Evolutionary conservation across 2,797 vertebrate species (phyloP).

Genomic region (Cottoperca gobio): DNA sequence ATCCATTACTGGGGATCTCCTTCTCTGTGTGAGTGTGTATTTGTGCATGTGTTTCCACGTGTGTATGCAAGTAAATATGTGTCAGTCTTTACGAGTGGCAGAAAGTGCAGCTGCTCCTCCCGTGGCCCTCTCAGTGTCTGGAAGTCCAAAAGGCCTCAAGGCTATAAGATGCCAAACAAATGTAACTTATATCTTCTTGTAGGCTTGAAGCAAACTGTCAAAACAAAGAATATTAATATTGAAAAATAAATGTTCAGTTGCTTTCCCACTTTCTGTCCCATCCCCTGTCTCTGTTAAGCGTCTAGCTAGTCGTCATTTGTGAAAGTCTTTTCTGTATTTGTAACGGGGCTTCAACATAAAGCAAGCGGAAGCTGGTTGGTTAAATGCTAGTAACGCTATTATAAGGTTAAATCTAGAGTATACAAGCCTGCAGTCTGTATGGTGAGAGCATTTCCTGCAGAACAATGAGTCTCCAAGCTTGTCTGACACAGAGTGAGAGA

Average conservation of each 20-base stretch:
- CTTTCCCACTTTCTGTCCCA: conserved; percentile 4
- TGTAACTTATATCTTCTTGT: conserved; percentile 35
- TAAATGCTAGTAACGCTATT: conserved; percentile 69
- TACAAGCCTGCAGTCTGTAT: conserved; percentile 71
- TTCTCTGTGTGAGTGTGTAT: conserved; percentile 30
- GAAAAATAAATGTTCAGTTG: conserved; percentile 5
- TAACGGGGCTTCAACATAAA: conserved; percentile 63
- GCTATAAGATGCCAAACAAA: conserved; percentile 30
- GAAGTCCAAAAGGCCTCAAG: conserved; percentile 39
- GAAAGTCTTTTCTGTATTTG: conserved; percentile 69
- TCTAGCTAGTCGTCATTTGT: conserved; percentile 40
- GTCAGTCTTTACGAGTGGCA: conserved; percentile 61
- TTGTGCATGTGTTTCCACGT: conserved; percentile 33
- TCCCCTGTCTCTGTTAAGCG: conserved; percentile 21
- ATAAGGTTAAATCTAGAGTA: conserved; percentile 80
- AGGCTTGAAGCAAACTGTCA: conserved; percentile 33
- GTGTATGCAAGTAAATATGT: conserved; percentile 50
- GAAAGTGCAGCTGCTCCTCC: conserved; percentile 60
- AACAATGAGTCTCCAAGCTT: conserved; percentile 77
- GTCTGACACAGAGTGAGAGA: conserved; percentile 64
- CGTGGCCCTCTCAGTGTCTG: conserved; percentile 35
- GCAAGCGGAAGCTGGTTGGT: conserved; percentile 70
- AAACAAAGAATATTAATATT: conserved; percentile 33
- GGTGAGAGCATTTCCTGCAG: conserved; percentile 78
- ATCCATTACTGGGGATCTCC: conserved; percentile 56